phyloP scores from a whole-genome alignment of 2,888 invertebrate species.

The Diarsia dahlii region DNA sequence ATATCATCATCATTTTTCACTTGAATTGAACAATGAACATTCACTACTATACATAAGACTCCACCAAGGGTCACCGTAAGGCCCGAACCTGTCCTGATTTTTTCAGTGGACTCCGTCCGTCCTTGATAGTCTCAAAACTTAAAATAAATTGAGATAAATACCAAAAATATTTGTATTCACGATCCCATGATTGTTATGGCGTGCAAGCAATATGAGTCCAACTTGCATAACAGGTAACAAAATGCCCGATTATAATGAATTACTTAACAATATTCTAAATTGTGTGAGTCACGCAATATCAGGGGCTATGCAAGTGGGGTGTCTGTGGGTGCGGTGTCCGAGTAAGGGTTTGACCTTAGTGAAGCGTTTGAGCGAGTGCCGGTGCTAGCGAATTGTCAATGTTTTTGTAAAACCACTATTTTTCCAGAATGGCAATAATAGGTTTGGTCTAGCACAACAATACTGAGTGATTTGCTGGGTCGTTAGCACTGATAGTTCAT shows the following conservation, averaged over 20 bases:
- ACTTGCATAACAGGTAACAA: slow-evolving; percentile 49
- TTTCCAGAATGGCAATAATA: not conserved
- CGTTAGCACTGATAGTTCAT: not conserved
- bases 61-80: not conserved
- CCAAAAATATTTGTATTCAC: not conserved
- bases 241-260: slow-evolving; percentile 46
- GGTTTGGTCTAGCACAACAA: not conserved
- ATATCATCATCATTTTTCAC: not conserved
- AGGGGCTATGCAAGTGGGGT: slow-evolving; percentile 22
- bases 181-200: not conserved
- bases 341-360: not conserved
- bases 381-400: not conserved
- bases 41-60: not conserved
- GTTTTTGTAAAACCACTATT: not conserved
- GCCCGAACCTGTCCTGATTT: not conserved
- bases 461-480: not conserved
- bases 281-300: slow-evolving; percentile 54
- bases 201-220: slow-evolving; percentile 28
- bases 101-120: not conserved
- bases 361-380: not conserved
- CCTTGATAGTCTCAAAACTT: not conserved
- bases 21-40: too few species aligned
- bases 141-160: not conserved
- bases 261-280: slow-evolving; percentile 43
- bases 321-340: slow-evolving; percentile 20